phyloP scores from a whole-genome alignment of 2,888 invertebrate species.

The Caenorhabditis drosophilae region DNA sequence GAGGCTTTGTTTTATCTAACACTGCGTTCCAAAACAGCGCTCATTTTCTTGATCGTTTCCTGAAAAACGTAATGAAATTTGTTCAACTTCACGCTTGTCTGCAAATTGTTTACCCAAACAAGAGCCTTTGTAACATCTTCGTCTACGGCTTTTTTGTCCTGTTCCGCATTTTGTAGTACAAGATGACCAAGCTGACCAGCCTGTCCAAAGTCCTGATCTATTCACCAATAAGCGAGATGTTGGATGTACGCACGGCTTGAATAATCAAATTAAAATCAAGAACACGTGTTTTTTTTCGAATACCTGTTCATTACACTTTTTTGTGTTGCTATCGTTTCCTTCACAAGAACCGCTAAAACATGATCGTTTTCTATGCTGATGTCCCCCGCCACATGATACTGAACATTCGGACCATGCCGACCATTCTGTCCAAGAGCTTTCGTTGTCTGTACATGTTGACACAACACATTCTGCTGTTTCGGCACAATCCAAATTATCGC shows the following conservation, averaged over 20 bases:
- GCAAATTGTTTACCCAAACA: constrained; percentile 18
- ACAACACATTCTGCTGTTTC: constrained; percentile 29
- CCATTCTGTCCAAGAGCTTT: constrained; percentile 30
- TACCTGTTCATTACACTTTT: constrained; percentile 34
- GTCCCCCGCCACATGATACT: constrained; percentile 36
- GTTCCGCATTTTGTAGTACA: constrained; percentile 37
- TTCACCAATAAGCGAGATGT: constrained; percentile 10
- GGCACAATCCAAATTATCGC: constrained; percentile 33
- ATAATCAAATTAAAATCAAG: background rate
- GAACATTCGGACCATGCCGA: constrained; percentile 46
- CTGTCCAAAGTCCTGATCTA: constrained; percentile 36
- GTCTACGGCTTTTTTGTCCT: constrained; percentile 25
- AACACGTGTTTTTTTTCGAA: background rate
- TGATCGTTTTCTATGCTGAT: constrained; percentile 33
- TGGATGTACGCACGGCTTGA: constrained; percentile 10
- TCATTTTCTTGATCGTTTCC: constrained; percentile 30
- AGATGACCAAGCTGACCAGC: constrained; percentile 35
- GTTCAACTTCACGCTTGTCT: too few species aligned
- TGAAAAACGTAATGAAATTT: constrained; percentile 1
- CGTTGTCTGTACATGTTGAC: constrained; percentile 1
- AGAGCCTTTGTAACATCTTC: constrained; percentile 35
- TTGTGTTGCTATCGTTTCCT: constrained; percentile 39
- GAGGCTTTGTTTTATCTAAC: too few species aligned
- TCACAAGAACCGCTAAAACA: constrained; percentile 34
- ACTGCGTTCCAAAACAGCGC: constrained; percentile 19